Conservation (phyloP, 2,113 vertebrate genomes). For the Pao palembangensis region DNA sequence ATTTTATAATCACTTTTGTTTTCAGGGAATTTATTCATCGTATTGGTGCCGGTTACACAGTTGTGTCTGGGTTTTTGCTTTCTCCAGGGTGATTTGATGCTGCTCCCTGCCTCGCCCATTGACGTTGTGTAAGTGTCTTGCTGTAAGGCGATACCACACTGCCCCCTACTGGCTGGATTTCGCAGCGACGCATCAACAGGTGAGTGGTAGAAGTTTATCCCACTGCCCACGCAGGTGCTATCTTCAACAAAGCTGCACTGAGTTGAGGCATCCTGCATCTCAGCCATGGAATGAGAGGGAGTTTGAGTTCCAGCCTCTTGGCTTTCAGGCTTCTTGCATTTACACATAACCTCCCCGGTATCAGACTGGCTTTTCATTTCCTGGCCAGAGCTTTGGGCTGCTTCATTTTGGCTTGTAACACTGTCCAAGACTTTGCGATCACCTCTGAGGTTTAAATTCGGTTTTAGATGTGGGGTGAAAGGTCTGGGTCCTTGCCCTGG, state of each 20-base stretch:
- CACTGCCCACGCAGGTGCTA: not conserved
- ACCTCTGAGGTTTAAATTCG: not conserved
- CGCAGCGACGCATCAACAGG: constrained; percentile 12
- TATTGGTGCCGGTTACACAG: not conserved
- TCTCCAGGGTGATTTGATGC: constrained; percentile 2
- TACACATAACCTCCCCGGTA: constrained; percentile 8
- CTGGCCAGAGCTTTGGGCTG: not conserved
- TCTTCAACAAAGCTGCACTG: constrained; percentile 68
- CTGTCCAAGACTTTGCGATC: not conserved
- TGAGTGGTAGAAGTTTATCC: not conserved
- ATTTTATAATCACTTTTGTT: not conserved
- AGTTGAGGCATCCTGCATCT: constrained; percentile 65
- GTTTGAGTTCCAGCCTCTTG: constrained; percentile 78
- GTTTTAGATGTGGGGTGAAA: not conserved
- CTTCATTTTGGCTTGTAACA: not conserved
- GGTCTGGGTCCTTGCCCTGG: constrained; percentile 2
- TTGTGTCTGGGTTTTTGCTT: constrained; percentile 9
- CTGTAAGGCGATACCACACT: constrained; percentile 23
- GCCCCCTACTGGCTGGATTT: constrained; percentile 63
- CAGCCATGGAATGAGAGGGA: not conserved
- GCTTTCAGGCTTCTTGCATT: constrained; percentile 22
- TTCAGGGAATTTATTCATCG: not conserved
- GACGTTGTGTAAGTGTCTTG: not conserved
- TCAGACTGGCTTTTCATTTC: constrained; percentile 20
- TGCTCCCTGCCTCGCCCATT: constrained; percentile 1